Evolutionary conservation across 1,140 invertebrate genomes (phyloP).

Genomic region (Hyposmocoma kahamanoa): DNA sequence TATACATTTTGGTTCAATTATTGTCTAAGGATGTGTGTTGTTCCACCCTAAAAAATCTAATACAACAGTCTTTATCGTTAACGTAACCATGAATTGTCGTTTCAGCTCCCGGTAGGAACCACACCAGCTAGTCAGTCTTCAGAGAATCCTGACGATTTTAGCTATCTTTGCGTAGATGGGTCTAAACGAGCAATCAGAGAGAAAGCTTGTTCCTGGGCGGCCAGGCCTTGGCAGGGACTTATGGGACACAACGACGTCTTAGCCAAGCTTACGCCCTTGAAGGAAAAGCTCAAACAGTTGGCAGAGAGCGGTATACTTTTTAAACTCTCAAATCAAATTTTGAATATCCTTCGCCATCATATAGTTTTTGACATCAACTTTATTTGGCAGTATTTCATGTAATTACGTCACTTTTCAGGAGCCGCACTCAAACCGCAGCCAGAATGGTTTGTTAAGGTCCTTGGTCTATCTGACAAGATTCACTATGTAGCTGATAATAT

Average conservation of each 20-base stretch:
- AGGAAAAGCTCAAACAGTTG: conserved; percentile 60
- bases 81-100: too few species aligned
- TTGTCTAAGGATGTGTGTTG: too few species aligned
- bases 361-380: too few species aligned
- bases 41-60: too few species aligned
- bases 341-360: too few species aligned
- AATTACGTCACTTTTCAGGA: conserved; percentile 2
- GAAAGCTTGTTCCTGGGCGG: conserved; percentile 85
- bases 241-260: conserved; percentile 78
- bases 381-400: too few species aligned
- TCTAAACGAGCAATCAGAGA: conserved; percentile 78
- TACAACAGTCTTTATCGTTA: too few species aligned
- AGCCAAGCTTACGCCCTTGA: conserved; percentile 57
- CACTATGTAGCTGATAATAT: conserved; percentile 76
- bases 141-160: conserved; percentile 77
- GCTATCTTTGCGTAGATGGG: conserved; percentile 89
- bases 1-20: too few species aligned
- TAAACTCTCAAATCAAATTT: too few species aligned
- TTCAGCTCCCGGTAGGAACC: conserved; percentile 74
- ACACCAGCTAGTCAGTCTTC: conserved; percentile 59
- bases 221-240: conserved; percentile 85
- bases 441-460: conserved; percentile 72
- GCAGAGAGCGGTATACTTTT: conserved; percentile 52
- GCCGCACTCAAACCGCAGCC: conserved; percentile 64
- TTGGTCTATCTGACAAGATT: conserved; percentile 56